phyloP scores from a whole-genome alignment of 2,888 invertebrate species.

The Halictus ligatus region DNA sequence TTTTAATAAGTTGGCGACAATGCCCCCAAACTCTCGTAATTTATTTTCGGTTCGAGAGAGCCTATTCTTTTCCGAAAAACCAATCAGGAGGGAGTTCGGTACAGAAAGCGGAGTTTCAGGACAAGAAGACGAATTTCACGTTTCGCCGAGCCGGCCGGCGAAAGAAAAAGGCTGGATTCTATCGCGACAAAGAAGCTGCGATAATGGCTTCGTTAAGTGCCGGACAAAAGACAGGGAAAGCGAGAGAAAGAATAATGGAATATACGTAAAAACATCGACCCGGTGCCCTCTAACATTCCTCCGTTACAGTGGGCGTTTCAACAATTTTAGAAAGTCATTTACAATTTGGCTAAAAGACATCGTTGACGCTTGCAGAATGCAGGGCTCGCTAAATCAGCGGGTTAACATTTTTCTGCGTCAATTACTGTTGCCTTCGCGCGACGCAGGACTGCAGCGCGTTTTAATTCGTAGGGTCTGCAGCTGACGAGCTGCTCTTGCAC shows the following conservation, averaged over 20 bases:
- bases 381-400: not conserved
- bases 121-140: slow-evolving; percentile 22
- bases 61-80: not conserved
- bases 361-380: no score
- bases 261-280: not conserved
- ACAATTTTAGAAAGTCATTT: not conserved
- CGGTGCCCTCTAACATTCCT: not conserved
- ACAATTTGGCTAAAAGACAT: not conserved
- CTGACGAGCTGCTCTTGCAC: not conserved
- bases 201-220: slow-evolving; percentile 17
- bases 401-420: not conserved
- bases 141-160: not conserved
- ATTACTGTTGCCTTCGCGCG: not conserved
- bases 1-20: no score
- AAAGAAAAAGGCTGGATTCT: slow-evolving; percentile 11
- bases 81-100: not conserved
- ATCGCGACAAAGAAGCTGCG: not conserved
- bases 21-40: no score
- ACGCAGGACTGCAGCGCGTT: not conserved
- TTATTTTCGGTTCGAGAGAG: no score
- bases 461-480: not conserved
- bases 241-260: not conserved
- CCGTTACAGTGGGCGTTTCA: not conserved
- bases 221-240: not conserved
- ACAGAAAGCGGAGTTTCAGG: not conserved